phyloP scores from a whole-genome alignment of 2,888 invertebrate species.

The Odiellus spinosus region DNA sequence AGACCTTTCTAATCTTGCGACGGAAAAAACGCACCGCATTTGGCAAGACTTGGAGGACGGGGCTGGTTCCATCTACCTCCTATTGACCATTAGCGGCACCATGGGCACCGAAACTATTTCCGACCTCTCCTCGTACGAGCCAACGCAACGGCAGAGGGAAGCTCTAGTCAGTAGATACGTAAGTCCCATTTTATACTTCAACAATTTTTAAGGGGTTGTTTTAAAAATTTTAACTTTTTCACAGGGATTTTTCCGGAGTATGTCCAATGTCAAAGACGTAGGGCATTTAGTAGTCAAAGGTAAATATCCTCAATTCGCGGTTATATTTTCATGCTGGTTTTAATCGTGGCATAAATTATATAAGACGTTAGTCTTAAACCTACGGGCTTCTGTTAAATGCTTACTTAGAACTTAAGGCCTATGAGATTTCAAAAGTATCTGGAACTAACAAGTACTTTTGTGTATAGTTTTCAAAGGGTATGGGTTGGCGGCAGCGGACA shows the following conservation, averaged over 20 bases:
- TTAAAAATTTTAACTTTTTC: conserved; percentile 13
- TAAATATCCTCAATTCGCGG: conserved; percentile 17
- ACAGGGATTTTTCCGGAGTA: conserved; percentile 49
- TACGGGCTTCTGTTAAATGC: no score
- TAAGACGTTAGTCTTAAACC: no score
- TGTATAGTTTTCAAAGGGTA: conserved; percentile 52
- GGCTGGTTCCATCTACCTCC: conserved; percentile 58
- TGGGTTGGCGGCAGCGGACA: conserved; percentile 81
- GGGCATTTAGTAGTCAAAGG: conserved; percentile 83
- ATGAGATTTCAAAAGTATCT: neutral
- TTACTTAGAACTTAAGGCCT: neutral
- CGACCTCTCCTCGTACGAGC: neutral
- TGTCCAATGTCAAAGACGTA: conserved; percentile 63
- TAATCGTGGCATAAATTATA: no score
- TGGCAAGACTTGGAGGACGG: conserved; percentile 82
- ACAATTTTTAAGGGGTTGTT: no score
- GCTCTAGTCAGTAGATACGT: neutral
- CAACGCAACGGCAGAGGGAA: neutral
- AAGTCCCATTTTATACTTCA: neutral
- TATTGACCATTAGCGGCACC: conserved; percentile 88
- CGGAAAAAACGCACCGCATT: conserved; percentile 78
- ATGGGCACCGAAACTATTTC: conserved; percentile 62
- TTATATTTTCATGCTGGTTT: no score
- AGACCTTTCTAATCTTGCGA: conserved; percentile 62
- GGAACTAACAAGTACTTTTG: conserved; percentile 2